Conservation (phyloP, 2,888 invertebrate species). For the Pardosa pseudoannulata region DNA sequence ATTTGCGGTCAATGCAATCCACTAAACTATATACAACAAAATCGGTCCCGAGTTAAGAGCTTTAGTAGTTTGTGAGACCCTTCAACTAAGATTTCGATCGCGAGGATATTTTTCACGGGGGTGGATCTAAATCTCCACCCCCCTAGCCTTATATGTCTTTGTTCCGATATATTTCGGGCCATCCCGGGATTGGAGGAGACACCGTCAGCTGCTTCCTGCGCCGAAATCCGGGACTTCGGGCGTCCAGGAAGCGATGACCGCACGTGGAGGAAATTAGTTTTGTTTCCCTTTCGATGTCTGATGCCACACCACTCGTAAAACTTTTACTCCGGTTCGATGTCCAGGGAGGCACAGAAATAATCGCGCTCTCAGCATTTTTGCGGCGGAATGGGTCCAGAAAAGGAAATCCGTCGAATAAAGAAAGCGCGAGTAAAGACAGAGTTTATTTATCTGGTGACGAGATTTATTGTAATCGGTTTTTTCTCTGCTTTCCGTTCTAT, state of each 20-base stretch:
- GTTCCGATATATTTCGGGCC: slow-evolving; percentile 16
- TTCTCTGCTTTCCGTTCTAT: background rate
- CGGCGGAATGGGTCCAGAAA: background rate
- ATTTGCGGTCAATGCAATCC: no score
- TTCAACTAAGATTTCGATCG: no score
- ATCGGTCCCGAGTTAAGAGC: no score
- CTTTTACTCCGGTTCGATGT: slow-evolving; percentile 31
- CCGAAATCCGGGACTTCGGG: slow-evolving; percentile 25
- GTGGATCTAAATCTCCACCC: no score
- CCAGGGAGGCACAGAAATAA: background rate
- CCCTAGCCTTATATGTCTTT: no score
- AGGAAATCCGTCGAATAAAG: slow-evolving; percentile 61
- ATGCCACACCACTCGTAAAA: slow-evolving; percentile 49
- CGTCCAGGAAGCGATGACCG: slow-evolving; percentile 62
- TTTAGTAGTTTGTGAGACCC: no score
- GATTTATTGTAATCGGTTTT: background rate
- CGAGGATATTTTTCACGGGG: no score
- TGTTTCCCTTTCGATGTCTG: slow-evolving; percentile 65
- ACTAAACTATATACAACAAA: no score
- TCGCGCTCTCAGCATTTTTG: slow-evolving; percentile 49
- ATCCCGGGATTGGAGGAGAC: slow-evolving; percentile 33
- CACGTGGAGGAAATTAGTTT: slow-evolving; percentile 70
- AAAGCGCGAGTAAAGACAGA: background rate
- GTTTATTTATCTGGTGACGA: background rate
- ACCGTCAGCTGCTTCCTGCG: slow-evolving; percentile 57